Base-by-base conservation (phyloP, 64 coral and sea anemone species). In the Montipora capricornis region DNA sequence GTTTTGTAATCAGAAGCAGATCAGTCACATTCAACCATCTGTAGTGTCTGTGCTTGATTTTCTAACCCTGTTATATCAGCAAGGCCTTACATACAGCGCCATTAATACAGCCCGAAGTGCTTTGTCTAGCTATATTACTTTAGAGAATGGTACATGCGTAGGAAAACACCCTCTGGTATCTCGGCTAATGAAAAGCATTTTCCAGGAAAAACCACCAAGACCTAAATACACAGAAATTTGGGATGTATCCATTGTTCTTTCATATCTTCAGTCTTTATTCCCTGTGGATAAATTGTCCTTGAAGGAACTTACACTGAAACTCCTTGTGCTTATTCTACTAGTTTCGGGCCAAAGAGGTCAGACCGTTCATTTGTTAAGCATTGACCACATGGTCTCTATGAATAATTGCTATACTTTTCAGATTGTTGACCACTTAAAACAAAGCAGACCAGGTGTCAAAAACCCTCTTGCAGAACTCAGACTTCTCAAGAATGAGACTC, bases 161-260 rank as follows among this genome's bases (percentile, higher is more conserved):
- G 74, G 88, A 37, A 19, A 47, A 57, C 74, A 90, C 50, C 88
- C 75, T 3, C 50, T 80, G 8, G 50, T 80, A 59, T 20, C 13
- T n/a, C 29, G 89, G 51, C 66, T 91, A 29, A 22, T 91, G 59
- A 91, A 91, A 82, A 77, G 60, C 50, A 64, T 91, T 44, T 91
- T 91, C 49, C 71, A 76, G 68, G 47, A 71, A 49, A 89, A 73
- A 77, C 70, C 45, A 12, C 66, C 87, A 77, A 22, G 49, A 47
- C 73, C 45, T 6, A 89, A 55, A 51, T 89, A 89, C 73, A 89
- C 71, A 55, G 47, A 71, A 16, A 53, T 73, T 17, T 90, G 88
- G 88, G 88, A 90, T 46, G 49, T 84, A 9, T 55, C 20, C 14
- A 60, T 66, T 24, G 81, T 84, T 20, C 59, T 84, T 45, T 45